Conservation (phyloP, 2,888 invertebrate species). For the Drosophila koepferae region DNA sequence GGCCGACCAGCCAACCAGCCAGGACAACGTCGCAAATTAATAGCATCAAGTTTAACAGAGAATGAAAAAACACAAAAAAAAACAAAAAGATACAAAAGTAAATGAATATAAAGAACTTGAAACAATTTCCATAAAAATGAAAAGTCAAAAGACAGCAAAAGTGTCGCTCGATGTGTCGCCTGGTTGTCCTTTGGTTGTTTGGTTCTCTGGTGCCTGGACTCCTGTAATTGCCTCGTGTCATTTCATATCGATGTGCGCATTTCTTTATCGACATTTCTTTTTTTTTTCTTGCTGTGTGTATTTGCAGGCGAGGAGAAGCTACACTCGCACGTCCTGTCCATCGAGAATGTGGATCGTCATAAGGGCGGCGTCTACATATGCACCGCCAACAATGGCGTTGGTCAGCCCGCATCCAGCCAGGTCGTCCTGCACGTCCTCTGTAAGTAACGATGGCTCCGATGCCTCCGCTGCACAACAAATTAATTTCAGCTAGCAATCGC, state of each 20-base stretch:
- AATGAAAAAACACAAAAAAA: not conserved
- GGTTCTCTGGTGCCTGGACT: conserved; percentile 28
- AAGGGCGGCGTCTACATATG: conserved; percentile 89
- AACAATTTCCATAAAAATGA: conserved; percentile 78
- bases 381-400: conserved; percentile 88
- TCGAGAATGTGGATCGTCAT: conserved; percentile 88
- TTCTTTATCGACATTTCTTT: conserved; percentile 55
- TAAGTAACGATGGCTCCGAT: conserved; percentile 84
- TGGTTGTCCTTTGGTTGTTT: conserved; percentile 20
- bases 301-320: conserved; percentile 88
- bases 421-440: conserved; percentile 88
- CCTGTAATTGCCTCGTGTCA: conserved; percentile 75
- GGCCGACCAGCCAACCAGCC: conserved; percentile 24
- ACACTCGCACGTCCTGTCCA: conserved; percentile 87
- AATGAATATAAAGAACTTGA: conserved; percentile 71
- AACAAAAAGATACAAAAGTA: conserved; percentile 41
- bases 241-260: conserved; percentile 55
- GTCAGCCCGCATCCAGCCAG: conserved; percentile 87
- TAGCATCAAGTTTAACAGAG: conserved; percentile 48
- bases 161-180: not conserved
- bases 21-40: conserved; percentile 46
- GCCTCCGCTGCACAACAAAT: conserved; percentile 52
- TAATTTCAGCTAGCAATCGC: conserved; percentile 63
- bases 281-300: not conserved
- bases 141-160: conserved; percentile 62